A percentile compares a stretch with the other conserved stretches of the same genome.
These are phyloP conservation scores for Meiosimyza platycephala DNA, from an alignment of 2,888 invertebrate genomes.

Conservation along the genomic window DNA sequence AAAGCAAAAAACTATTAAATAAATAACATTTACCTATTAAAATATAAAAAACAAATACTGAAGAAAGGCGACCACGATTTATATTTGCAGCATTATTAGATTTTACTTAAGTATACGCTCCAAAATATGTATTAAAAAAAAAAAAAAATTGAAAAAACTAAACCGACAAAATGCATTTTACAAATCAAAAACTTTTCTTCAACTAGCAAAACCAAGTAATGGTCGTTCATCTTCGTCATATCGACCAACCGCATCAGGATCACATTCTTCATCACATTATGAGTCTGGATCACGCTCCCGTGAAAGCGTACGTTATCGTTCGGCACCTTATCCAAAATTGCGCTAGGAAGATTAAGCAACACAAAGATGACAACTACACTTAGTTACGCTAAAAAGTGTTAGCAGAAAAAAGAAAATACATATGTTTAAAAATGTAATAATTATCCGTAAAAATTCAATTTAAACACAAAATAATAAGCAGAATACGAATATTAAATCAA, in stretches of 20 bases:
- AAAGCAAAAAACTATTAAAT: too few relatives aligned
- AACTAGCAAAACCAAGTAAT: constrained; percentile 67
- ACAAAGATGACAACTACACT: constrained; percentile 33
- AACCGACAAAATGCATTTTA: constrained; percentile 20
- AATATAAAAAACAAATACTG: not conserved
- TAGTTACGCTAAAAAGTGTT: constrained; percentile 40
- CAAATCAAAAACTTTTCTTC: constrained; percentile 46
- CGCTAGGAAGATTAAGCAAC: constrained; percentile 53
- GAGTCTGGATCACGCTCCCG: constrained; percentile 66
- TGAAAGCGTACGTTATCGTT: constrained; percentile 66
- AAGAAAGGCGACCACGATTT: too few relatives aligned
- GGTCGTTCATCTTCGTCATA: constrained; percentile 66
- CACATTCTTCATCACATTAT: constrained; percentile 66
- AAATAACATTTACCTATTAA: not conserved
- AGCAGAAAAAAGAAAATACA: constrained; percentile 28
- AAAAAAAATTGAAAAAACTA: constrained; percentile 34
- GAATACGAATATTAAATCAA: constrained; percentile 20
- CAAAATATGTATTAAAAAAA: constrained; percentile 20
- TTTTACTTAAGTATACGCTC: constrained; percentile 32
- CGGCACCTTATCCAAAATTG: constrained; percentile 66
- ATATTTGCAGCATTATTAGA: too few relatives aligned
- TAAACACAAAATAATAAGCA: constrained; percentile 26
- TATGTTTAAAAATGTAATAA: constrained; percentile 7
- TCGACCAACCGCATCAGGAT: constrained; percentile 65
- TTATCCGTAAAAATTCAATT: constrained; percentile 32